Base-by-base conservation (phyloP, 2,113 vertebrate genomes). In the Chiloscyllium plagiosum region DNA sequence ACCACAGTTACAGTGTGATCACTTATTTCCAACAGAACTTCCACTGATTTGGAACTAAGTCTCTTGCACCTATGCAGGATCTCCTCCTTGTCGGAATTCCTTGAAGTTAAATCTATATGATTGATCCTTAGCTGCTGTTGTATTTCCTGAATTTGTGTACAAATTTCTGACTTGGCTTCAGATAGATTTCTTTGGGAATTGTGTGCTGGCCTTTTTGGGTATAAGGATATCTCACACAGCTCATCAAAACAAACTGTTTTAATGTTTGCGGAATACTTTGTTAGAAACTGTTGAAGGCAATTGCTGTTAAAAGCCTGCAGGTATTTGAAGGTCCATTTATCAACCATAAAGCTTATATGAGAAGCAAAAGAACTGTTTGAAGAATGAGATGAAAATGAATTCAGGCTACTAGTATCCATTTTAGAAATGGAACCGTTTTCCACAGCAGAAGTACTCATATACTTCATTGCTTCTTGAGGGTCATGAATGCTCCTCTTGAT, bases 1-100 rank as follows among this genome's bases (percentile, higher is more conserved):
- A 98, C 95, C 17, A 98, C 96, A 96, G 96, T 96, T 12, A 98
- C 15, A 12, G 37, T 37, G 87, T 96, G 95, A 0, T 0, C 1
- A 2, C 4, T 78, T 15, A 17, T 4, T 3, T 1, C 52, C 52
- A 97, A 96, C 0, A 97, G 37, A 66, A 97, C 97, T 0, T 12
- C 2, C 95, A 0, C 24, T 22, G 5, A n/a, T 4, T 96, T 0
- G 20, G 96, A 37, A 5, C 19, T 12, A n/a, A 50, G 33, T 15
- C 1, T 37, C 37, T 2, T 7, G 12, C 96, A 96, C 33, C 1
- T 61, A 0, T 7, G 0, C 0, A 19, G 17, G 8, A 98, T 96
- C 0, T 0, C 15, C 42, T 0, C 26, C 0, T 96, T 85, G 0
- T 83, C 13, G 0, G 0, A 6, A 47, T 24, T 2, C 85, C 96